Percentiles rank a stretch among this genome's conserved stretches.
Conservation (phyloP, 2,113 vertebrate genomes). For the Pollachius pollachius region DNA sequence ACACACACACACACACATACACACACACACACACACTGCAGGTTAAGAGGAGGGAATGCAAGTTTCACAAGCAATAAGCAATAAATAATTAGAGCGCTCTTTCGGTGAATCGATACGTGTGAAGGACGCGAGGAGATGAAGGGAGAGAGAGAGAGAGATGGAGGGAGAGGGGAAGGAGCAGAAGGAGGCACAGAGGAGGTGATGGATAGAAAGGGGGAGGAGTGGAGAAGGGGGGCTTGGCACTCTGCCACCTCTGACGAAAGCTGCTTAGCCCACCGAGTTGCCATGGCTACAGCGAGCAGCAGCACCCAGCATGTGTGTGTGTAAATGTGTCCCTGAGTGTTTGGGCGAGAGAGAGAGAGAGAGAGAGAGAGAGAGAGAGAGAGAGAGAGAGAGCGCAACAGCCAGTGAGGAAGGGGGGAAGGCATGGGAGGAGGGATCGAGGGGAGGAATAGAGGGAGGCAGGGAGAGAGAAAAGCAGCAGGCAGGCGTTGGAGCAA, state of each 20-base stretch:
- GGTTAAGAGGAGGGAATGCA: too few species aligned
- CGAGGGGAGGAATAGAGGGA: conserved; percentile 8
- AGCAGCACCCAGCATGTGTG: conserved; percentile 71
- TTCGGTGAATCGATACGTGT: neutral
- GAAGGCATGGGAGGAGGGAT: neutral
- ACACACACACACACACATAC: too few species aligned
- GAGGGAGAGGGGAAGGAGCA: conserved; percentile 44
- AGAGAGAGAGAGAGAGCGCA: conserved; percentile 26
- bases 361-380: conserved; percentile 56
- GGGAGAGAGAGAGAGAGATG: conserved; percentile 32
- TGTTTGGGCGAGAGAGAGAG: conserved; percentile 51
- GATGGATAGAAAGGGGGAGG: conserved; percentile 22
- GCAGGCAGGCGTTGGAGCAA: conserved; percentile 58
- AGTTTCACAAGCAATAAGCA: too few species aligned
- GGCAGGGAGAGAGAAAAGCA: conserved; percentile 54
- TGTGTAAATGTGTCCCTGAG: conserved; percentile 24
- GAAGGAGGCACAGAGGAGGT: conserved; percentile 14
- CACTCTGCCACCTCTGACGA: conserved; percentile 81
- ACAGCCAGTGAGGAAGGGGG: neutral
- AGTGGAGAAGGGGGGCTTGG: conserved; percentile 67
- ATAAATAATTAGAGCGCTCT: too few species aligned
- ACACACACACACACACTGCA: too few species aligned
- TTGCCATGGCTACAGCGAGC: conserved; percentile 92
- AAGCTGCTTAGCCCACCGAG: conserved; percentile 85
- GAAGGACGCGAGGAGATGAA: conserved; percentile 26